Evolutionary conservation across 2,797 vertebrate species (phyloP), one percentile per base, ranked within the genome.

Genomic region (Miichthys miiuy): DNA sequence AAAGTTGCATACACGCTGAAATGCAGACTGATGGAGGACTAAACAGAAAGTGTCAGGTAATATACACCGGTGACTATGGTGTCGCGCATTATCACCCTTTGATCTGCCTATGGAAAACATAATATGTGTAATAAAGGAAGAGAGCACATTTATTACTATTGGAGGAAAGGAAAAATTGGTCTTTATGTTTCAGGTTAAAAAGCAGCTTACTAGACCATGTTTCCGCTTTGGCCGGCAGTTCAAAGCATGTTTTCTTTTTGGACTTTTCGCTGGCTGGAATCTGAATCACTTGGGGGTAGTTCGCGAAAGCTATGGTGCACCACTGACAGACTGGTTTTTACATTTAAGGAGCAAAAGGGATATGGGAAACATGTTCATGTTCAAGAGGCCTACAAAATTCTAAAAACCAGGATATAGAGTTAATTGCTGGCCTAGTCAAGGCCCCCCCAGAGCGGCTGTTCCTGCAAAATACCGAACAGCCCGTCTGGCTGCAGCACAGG

Each of bases 191-290:
- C 83, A 89, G 92, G 93, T 94, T 93, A 91, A 93, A 92, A 93
- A 92, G 91, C 82, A 87, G 87, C 91, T 88, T 86, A 92, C 83
- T 90, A 94, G 92, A 94, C 93, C 88, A 46, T 94, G 91, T 94
- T 95, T 95, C 94, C 93, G 83, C 81, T 90, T 91, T 95, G 93
- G 95, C 90, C 27, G 0, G 65, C 75, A 86, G 88, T 95, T 95
- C 93, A 95, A 95, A 94, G 87, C 83, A 64, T 93, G 90, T 88
- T 94, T 92, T 91, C 87, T 89, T 93, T 93, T 91, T 88, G 72
- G 86, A 86, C 87, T 83, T 90, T 90, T 89, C 85, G 82, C 88
- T 90, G 90, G 91, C 92, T 84, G 84, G 83, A 88, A 85, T 88
- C 80, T 88, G 82, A 94, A 88, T 87, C 93, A 89, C 93, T 91